Evolutionary conservation across 2,888 invertebrate genomes (phyloP), one percentile per base, ranked within the genome.

Genomic region (Drosophila robusta): DNA sequence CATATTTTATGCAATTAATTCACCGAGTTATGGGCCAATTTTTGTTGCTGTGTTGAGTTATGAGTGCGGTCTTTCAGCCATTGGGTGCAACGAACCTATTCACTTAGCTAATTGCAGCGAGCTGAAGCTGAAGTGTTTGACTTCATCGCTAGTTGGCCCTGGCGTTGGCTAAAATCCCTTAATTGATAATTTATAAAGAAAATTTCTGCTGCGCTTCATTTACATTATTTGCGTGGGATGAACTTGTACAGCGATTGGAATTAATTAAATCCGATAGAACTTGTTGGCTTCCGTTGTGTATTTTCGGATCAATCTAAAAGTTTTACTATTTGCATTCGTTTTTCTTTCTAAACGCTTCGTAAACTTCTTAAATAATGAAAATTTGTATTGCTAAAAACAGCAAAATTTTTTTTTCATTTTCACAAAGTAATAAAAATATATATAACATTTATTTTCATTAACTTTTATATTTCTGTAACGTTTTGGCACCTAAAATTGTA

Each of bases 1-100:
- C 50, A 36, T 39, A 57, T 76, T 83, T 73, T 64, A 58, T 83
- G 80, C 84, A 83, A 88, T 86, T 86, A 80, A 69, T 70, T 68
- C 57, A 60, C 51, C 55, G 52, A 72, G 51, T 70, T 69, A 64
- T 71, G n/a, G 62, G 8, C 26, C 68, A 42, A 66, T 64, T 51
- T n/a, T 47, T 58, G 44, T 58, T 69, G 36, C 69, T 65, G 69
- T 75, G 70, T 42, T 70, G 58, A 70, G 56, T 75, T 56, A 65
- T 51, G 50, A 47, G 52, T 78, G 67, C 41, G 39, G 14, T 54
- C 42, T 46, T 45, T 44, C 18, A 41, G n/a, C 39, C 51, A 45
- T 39, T 58, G 58, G 65, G 77, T 66, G 62, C 80, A 77, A 47
- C 29, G 78, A 80, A 80, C 73, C 68, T 42, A 44, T 51, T 65